These are phyloP conservation scores for Poeciliopsis paucimaculata DNA, from an alignment of 2,797 vertebrate genomes.

Conservation along the genomic window DNA sequence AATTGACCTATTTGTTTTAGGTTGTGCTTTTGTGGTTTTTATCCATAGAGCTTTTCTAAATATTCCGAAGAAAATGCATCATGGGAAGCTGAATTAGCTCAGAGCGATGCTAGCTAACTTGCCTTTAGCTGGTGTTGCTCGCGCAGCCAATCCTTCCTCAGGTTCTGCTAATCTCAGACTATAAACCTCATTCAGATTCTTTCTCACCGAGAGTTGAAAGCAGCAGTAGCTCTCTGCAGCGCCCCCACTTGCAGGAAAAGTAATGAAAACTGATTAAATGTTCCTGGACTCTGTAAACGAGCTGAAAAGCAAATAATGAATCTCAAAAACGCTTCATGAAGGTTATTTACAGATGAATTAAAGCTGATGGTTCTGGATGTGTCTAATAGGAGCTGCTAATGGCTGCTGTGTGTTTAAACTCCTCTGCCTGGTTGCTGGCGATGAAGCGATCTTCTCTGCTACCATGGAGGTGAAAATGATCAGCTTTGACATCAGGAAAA, in stretches of 20 bases:
- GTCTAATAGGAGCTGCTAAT: background rate
- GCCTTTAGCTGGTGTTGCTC: too few species aligned
- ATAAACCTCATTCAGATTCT: too few species aligned
- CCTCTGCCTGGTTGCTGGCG: background rate
- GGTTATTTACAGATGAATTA: background rate
- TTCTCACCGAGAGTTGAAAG: too few species aligned
- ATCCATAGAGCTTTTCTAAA: too few species aligned
- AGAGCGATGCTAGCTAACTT: too few species aligned
- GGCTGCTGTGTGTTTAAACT: background rate
- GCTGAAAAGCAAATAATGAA: background rate
- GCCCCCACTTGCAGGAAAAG: background rate
- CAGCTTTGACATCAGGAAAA: background rate
- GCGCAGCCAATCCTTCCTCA: too few species aligned
- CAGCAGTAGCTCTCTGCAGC: too few species aligned
- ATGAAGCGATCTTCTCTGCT: background rate
- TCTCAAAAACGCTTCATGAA: background rate
- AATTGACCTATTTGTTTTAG: too few species aligned
- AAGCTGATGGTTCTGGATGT: background rate
- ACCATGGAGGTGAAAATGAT: background rate
- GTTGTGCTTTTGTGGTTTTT: too few species aligned
- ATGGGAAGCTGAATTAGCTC: too few species aligned
- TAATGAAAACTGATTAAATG: background rate
- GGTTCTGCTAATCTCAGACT: too few species aligned
- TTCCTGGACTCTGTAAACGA: background rate
- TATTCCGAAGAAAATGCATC: too few species aligned